Conservation (phyloP, 2,888 invertebrate species). For the Eupithecia exiguata region DNA sequence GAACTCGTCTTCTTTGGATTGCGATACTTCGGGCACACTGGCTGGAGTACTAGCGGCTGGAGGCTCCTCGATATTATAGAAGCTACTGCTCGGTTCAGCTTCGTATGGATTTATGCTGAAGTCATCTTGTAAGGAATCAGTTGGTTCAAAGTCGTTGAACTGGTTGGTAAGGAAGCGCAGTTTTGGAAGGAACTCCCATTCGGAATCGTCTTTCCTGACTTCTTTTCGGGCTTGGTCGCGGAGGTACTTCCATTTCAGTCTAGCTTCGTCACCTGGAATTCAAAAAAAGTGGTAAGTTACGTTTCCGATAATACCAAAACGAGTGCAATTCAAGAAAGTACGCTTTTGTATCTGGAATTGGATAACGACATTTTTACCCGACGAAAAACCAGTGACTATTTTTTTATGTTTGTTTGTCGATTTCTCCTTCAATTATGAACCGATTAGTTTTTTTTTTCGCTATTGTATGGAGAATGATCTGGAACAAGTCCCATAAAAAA, state of each 20-base stretch:
- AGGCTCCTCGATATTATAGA: slow-evolving; percentile 62
- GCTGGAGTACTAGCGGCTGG: slow-evolving; percentile 37
- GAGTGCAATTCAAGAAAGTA: not conserved
- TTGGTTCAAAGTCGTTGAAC: slow-evolving; percentile 75
- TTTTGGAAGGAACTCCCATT: slow-evolving; percentile 75
- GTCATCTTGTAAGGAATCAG: slow-evolving; percentile 60
- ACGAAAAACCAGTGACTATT: too few relatives aligned
- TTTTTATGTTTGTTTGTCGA: too few relatives aligned
- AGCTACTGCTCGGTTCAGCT: slow-evolving; percentile 61
- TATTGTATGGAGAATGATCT: too few relatives aligned
- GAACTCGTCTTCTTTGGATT: slow-evolving; percentile 72
- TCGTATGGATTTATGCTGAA: slow-evolving; percentile 55
- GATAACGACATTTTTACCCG: too few relatives aligned
- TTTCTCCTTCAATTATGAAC: too few relatives aligned
- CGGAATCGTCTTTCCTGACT: slow-evolving; percentile 72
- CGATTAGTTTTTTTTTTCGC: too few relatives aligned
- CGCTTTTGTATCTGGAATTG: not conserved
- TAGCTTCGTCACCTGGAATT: slow-evolving; percentile 76
- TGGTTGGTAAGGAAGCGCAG: slow-evolving; percentile 75
- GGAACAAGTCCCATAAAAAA: too few relatives aligned
- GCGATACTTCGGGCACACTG: slow-evolving; percentile 37
- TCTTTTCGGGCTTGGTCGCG: slow-evolving; percentile 78
- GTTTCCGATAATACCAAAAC: not conserved
- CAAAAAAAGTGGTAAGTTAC: not conserved
- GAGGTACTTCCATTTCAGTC: slow-evolving; percentile 79